Evolutionary conservation across 2,888 invertebrate species (phyloP).

Genomic region (Campoletis raptor): DNA sequence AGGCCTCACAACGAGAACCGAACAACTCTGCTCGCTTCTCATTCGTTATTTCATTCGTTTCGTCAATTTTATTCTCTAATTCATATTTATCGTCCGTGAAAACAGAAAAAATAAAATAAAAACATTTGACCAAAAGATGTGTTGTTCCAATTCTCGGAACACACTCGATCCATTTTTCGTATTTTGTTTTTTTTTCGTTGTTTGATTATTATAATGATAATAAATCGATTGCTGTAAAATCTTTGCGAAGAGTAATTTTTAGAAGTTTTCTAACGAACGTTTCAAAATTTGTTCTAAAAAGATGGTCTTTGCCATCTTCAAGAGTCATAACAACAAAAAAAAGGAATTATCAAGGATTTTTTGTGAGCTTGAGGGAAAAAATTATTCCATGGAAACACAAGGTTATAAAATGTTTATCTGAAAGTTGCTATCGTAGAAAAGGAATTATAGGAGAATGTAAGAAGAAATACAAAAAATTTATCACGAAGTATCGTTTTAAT

Average conservation of each 20-base stretch:
- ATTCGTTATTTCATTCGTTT: constrained; percentile 8
- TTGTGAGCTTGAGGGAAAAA: not conserved
- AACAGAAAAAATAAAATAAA: not conserved
- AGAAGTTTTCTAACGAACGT: not conserved
- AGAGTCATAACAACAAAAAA: not conserved
- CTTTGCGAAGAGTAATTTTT: not conserved
- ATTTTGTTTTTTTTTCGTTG: not conserved
- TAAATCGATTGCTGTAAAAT: not conserved
- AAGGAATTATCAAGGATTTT: not conserved
- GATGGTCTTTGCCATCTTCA: not conserved
- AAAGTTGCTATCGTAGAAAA: constrained; percentile 71
- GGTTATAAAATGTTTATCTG: not conserved
- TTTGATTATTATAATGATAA: not conserved
- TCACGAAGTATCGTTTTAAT: not conserved
- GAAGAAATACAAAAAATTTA: constrained; percentile 69
- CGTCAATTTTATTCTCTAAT: not conserved
- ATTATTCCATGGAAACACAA: too few relatives aligned
- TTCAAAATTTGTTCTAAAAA: not conserved
- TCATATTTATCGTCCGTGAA: not conserved
- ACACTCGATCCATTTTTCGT: not conserved
- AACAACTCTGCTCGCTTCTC: not conserved
- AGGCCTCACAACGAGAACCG: constrained; percentile 38
- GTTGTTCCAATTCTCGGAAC: not conserved
- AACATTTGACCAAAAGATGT: not conserved
- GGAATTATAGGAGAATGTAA: constrained; percentile 67